Conservation (phyloP, 2,797 vertebrate genomes). For the Oreochromis grahami region DNA sequence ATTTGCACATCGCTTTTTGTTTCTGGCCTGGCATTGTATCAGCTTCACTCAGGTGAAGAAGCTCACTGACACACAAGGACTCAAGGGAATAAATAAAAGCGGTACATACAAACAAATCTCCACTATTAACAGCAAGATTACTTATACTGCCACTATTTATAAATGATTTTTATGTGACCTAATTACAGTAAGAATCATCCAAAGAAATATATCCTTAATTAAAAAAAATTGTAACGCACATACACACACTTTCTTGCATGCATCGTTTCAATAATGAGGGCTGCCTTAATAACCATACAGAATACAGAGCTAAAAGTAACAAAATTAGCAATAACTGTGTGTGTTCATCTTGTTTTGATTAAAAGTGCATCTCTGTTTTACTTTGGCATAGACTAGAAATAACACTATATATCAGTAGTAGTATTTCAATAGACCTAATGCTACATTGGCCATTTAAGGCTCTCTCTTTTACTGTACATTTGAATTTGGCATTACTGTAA, state of each 20-base stretch:
- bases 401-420: conserved; percentile 54
- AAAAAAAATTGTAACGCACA: conserved; percentile 64
- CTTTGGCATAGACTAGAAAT: conserved; percentile 61
- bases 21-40: conserved; percentile 22
- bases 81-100: conserved; percentile 69
- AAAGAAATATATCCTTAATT: conserved; percentile 24
- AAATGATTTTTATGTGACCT: conserved; percentile 45
- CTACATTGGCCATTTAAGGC: conserved; percentile 31
- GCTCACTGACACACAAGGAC: conserved; percentile 25
- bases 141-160: conserved; percentile 41
- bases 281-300: background rate
- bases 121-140: conserved; percentile 55
- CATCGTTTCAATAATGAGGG: conserved; percentile 13
- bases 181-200: conserved; percentile 48
- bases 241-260: conserved; percentile 51
- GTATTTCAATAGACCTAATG: conserved; percentile 43
- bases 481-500: conserved; percentile 18
- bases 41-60: conserved; percentile 13
- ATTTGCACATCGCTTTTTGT: background rate
- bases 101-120: conserved; percentile 54
- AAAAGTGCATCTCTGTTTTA: conserved; percentile 61
- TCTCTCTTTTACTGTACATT: conserved; percentile 16
- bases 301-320: conserved; percentile 3
- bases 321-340: conserved; percentile 30
- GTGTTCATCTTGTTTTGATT: conserved; percentile 24